A percentile compares a stretch with the other conserved stretches of the same genome.
phyloP scores from a whole-genome alignment of 1,140 invertebrate genomes.

The Neodiprion lecontei region DNA sequence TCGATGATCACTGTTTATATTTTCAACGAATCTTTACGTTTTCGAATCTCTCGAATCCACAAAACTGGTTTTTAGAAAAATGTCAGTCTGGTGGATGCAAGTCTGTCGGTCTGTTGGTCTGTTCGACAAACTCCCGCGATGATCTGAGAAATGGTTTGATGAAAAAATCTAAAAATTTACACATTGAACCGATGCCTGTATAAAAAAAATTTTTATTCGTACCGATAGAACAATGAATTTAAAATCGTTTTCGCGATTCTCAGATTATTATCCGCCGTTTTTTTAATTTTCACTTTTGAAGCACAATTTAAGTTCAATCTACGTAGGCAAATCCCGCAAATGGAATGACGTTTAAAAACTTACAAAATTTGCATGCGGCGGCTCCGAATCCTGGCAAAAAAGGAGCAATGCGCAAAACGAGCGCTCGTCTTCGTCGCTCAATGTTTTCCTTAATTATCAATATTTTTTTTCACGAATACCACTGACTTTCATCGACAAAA shows the following conservation, averaged over 20 bases:
- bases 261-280: neutral
- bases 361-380: neutral
- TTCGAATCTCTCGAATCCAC: no score
- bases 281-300: neutral
- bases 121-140: no score
- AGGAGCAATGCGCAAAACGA: neutral
- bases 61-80: no score
- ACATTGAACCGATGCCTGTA: neutral
- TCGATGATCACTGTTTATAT: no score
- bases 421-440: neutral
- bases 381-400: neutral
- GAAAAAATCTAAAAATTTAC: neutral
- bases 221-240: neutral
- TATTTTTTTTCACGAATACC: neutral
- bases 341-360: neutral
- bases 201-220: neutral
- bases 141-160: neutral
- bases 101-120: no score
- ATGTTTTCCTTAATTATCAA: neutral
- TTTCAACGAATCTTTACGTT: no score
- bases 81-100: no score
- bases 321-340: neutral
- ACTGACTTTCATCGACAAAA: neutral
- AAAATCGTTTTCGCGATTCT: neutral
- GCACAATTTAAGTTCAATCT: neutral